A percentile compares a stretch with the other conserved stretches of the same genome.
Conservation (phyloP, 2,797 vertebrate species). For the Alosa sapidissima region DNA sequence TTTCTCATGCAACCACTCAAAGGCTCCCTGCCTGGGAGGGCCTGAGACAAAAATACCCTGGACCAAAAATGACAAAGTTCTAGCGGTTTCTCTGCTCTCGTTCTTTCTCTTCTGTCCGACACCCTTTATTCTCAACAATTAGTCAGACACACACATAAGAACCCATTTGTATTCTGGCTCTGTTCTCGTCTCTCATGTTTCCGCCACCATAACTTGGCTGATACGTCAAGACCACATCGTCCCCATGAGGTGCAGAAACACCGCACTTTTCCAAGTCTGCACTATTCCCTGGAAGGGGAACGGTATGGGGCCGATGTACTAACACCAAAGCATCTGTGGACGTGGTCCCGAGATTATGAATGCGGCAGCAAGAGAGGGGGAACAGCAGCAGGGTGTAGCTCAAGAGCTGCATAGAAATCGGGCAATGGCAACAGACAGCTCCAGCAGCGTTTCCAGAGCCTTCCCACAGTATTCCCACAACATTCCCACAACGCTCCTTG, state of each 20-base stretch:
- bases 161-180: not conserved
- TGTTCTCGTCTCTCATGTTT: not conserved
- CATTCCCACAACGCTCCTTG: constrained; percentile 51
- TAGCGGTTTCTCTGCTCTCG: not conserved
- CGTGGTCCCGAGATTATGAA: not conserved
- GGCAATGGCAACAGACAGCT: constrained; percentile 33
- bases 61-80: not conserved
- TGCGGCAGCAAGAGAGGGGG: not conserved
- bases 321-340: not conserved
- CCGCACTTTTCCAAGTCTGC: not conserved
- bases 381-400: not conserved
- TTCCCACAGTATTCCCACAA: constrained; percentile 16
- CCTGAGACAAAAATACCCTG: not conserved
- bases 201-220: not conserved
- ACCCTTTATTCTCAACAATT: not conserved
- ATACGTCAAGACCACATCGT: not conserved
- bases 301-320: not conserved
- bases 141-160: not conserved
- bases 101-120: not conserved
- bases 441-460: not conserved
- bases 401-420: not conserved
- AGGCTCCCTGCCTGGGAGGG: not conserved
- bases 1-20: not conserved
- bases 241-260: not conserved
- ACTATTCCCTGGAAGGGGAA: not conserved